phyloP scores from a whole-genome alignment of 2,113 vertebrate genomes.

The Pungitius pungitius region DNA sequence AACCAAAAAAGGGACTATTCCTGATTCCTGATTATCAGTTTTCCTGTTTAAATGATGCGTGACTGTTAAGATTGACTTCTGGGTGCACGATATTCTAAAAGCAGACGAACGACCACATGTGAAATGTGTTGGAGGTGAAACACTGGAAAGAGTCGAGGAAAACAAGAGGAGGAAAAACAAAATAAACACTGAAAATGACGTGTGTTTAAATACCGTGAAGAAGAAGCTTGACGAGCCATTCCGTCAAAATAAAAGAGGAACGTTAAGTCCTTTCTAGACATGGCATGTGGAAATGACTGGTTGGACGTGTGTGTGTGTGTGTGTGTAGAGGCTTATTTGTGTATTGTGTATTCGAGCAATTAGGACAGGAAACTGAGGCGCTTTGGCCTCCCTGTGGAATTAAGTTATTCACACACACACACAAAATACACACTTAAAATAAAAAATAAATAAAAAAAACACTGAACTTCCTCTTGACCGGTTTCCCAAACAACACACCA shows the following conservation, averaged over 20 bases:
- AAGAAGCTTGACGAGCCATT: constrained; percentile 13
- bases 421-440: background rate
- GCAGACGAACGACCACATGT: too few relatives aligned
- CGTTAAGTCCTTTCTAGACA: constrained; percentile 35
- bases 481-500: constrained; percentile 61
- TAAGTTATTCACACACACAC: constrained; percentile 64
- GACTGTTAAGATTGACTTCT: too few relatives aligned
- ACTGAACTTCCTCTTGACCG: constrained; percentile 69
- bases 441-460: constrained; percentile 36
- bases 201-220: background rate
- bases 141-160: background rate
- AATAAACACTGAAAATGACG: background rate
- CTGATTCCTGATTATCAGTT: too few relatives aligned
- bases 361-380: constrained; percentile 64
- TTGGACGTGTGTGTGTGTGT: constrained; percentile 2
- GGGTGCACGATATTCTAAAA: too few relatives aligned
- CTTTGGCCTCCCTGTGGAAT: constrained; percentile 60
- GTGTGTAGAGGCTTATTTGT: constrained; percentile 38
- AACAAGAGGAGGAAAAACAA: background rate
- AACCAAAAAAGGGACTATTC: too few relatives aligned
- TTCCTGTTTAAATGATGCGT: too few relatives aligned
- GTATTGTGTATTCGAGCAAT: constrained; percentile 64
- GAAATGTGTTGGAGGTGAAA: too few relatives aligned
- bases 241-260: constrained; percentile 24
- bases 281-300: constrained; percentile 17